Percentiles rank a stretch among this genome's conserved stretches.
Conservation (phyloP, 2,888 invertebrate genomes). For the Lepidocyrtinus sp. region DNA sequence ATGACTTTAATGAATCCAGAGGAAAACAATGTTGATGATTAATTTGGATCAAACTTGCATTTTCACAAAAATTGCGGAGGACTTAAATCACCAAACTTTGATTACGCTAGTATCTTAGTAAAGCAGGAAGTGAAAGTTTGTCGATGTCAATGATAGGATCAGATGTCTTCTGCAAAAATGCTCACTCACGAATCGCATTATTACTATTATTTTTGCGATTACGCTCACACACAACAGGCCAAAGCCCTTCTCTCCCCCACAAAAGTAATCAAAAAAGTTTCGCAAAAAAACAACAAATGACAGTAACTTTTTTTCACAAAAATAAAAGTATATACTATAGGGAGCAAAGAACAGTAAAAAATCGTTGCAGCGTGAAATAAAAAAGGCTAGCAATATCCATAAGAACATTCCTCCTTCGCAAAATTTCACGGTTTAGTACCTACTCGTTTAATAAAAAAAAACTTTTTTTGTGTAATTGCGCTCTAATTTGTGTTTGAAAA, state of each 20-base stretch:
- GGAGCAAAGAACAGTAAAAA: neutral
- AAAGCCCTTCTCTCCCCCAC: slow-evolving; percentile 32
- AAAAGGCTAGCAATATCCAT: neutral
- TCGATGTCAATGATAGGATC: slow-evolving; percentile 33
- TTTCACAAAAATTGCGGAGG: no score
- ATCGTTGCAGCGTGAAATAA: slow-evolving; percentile 1
- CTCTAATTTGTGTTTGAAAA: neutral
- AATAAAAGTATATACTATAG: neutral
- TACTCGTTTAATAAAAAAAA: neutral
- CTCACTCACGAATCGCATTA: slow-evolving; percentile 17
- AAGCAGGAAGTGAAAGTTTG: slow-evolving; percentile 54
- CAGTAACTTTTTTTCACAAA: neutral
- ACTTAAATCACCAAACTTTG: no score
- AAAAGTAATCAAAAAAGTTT: slow-evolving; percentile 27
- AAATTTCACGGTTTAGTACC: slow-evolving; percentile 7
- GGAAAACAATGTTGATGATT: no score
- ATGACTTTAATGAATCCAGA: no score
- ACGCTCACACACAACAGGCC: slow-evolving; percentile 24
- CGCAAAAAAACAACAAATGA: neutral
- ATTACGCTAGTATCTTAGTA: neutral
- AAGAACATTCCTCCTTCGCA: neutral
- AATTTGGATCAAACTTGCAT: no score
- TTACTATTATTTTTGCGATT: neutral
- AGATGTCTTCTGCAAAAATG: slow-evolving; percentile 37
- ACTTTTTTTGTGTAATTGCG: neutral